phyloP scores from a whole-genome alignment of 2,888 invertebrate species.

The Crematogaster levior region DNA sequence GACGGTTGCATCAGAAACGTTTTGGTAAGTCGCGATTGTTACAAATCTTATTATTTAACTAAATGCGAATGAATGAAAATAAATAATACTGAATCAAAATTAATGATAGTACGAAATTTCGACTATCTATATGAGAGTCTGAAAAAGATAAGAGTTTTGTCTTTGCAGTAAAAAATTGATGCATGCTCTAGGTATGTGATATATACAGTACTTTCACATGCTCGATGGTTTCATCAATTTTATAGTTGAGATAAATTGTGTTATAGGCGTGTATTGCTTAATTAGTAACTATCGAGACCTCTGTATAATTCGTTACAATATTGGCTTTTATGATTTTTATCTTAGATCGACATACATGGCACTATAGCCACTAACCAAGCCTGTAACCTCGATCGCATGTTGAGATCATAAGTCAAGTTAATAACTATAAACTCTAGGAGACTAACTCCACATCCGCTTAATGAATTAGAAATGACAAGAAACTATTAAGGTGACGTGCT shows the following conservation, averaged over 20 bases:
- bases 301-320: background rate
- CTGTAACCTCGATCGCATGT: conserved; percentile 39
- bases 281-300: conserved; percentile 53
- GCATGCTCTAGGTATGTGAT: background rate
- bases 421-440: conserved; percentile 43
- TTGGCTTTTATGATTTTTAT: conserved; percentile 44
- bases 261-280: background rate
- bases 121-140: background rate
- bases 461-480: conserved; percentile 72
- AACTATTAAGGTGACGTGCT: conserved; percentile 64
- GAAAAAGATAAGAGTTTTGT: background rate
- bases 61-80: background rate
- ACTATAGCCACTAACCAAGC: conserved; percentile 52
- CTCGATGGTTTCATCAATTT: background rate
- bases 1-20: conserved; percentile 15
- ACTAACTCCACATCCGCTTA: conserved; percentile 57
- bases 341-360: conserved; percentile 57
- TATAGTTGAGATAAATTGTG: background rate
- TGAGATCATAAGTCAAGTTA: conserved; percentile 51
- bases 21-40: conserved; percentile 52
- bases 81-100: background rate
- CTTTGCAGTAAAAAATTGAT: background rate
- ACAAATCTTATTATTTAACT: background rate
- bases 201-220: background rate
- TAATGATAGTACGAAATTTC: background rate